Evolutionary conservation across 2,113 vertebrate species (phyloP), one percentile per base, ranked within the genome.

Genomic region (Phyllostomus discolor): DNA sequence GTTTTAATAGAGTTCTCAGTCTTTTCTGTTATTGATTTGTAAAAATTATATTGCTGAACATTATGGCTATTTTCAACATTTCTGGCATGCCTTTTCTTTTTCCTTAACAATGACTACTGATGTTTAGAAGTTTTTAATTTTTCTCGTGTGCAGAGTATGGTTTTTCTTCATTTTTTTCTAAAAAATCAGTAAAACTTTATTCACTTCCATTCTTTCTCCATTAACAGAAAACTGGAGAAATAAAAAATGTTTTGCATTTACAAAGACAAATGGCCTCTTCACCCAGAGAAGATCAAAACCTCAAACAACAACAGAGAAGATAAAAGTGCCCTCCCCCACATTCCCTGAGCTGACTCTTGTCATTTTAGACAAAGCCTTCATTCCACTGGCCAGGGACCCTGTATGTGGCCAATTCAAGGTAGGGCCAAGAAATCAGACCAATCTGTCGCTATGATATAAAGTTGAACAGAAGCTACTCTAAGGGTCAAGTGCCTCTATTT

Each of bases 151-250:
- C 1, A 50, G 5, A 41, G 78, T 59, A 10, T 52, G 9, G 19
- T 46, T 92, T 84, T 89, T 72, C 33, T 69, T 38, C 66, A 57
- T 57, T 69, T 59, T 57, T 54, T 59, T 10, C 98, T 98, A 98
- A 98, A 99, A 99, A 99, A 97, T 98, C 98, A 98, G 98, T 99
- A 99, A 99, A 99, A 99, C 99, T 99, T 99, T 99, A 99, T 99
- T 99, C 98, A 98, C 98, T 99, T 98, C 98, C 98, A 98, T 98
- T 99, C 98, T 98, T 99, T 99, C 98, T 98, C 98, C 98, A 98
- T 98, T 98, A 99, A 99, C 98, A 99, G 97, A 98, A 99, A 98
- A 98, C 84, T 95, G 98, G 99, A 99, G 98, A 99, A 99, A 98
- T 98, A 98, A 98, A 99, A 98, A 98, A 98, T 98, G 98, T 98